Conservation (phyloP, 1,140 invertebrate genomes). For the Zaprionus ornatus region DNA sequence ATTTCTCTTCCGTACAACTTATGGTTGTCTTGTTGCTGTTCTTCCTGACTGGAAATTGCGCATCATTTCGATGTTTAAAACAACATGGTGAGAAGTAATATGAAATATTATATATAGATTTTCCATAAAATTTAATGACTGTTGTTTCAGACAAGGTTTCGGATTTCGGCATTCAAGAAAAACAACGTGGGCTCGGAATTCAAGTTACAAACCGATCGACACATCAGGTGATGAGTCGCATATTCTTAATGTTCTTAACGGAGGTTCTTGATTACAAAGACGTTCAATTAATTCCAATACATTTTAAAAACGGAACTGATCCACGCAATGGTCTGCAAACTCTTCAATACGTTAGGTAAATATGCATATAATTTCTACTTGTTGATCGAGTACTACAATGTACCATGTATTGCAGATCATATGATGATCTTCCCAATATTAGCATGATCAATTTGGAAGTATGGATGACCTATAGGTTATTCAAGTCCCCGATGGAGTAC, state of each 20-base stretch:
- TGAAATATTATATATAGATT: neutral
- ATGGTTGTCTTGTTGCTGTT: neutral
- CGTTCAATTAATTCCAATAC: constrained; percentile 84
- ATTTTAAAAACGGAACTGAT: constrained; percentile 37
- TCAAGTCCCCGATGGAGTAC: constrained; percentile 80
- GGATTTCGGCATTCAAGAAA: neutral
- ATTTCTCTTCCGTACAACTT: neutral
- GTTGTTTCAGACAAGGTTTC: neutral
- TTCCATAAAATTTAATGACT: too few relatives aligned
- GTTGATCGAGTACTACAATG: neutral
- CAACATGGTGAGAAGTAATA: constrained; percentile 16
- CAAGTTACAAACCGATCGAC: constrained; percentile 86
- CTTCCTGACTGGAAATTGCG: neutral
- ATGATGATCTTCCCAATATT: constrained; percentile 3
- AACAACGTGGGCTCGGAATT: constrained; percentile 69
- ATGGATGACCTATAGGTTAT: constrained; percentile 87
- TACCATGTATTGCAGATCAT: constrained; percentile 5
- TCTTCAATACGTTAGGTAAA: constrained; percentile 52
- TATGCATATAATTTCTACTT: neutral
- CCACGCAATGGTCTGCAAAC: constrained; percentile 16
- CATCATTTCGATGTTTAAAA: constrained; percentile 20
- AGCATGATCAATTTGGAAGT: constrained; percentile 88
- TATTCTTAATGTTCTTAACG: constrained; percentile 87
- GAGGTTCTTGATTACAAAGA: constrained; percentile 87
- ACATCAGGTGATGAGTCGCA: constrained; percentile 86